Conservation (phyloP, 1,140 invertebrate species). For the Heliothis subflexa region DNA sequence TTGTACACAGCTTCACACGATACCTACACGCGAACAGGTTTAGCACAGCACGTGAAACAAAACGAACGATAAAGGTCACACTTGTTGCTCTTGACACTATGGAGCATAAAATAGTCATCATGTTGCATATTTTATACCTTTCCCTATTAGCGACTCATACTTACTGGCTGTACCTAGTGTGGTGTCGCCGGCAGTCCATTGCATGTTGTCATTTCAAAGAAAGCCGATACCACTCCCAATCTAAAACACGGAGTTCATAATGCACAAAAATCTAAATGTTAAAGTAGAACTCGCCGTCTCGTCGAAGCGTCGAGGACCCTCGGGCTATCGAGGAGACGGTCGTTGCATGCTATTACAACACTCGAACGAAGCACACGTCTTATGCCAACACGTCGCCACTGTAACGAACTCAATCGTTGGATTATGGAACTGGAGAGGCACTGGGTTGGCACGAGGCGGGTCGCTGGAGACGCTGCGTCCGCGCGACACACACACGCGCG, state of each 20-base stretch:
- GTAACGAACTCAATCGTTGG: conserved; percentile 27
- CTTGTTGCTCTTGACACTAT: conserved; percentile 72
- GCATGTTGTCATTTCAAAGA: conserved; percentile 77
- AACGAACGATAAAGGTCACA: conserved; percentile 64
- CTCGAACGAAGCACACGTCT: conserved; percentile 66
- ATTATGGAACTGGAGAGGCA: conserved; percentile 17
- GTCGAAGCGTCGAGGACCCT: conserved; percentile 37
- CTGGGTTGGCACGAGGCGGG: conserved; percentile 62
- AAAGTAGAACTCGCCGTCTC: conserved; percentile 56
- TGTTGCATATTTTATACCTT: conserved; percentile 86
- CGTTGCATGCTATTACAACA: conserved; percentile 77
- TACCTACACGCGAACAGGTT: conserved; percentile 79
- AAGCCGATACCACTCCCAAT: conserved; percentile 63
- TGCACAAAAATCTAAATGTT: conserved; percentile 70
- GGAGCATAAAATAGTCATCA: conserved; percentile 79
- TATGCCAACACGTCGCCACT: conserved; percentile 61
- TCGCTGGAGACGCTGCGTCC: conserved; percentile 59
- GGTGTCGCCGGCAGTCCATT: conserved; percentile 79
- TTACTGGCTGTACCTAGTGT: conserved; percentile 76
- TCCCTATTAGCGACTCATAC: conserved; percentile 81
- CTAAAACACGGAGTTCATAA: conserved; percentile 73
- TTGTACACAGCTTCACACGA: conserved; percentile 79
- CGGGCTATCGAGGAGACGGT: conserved; percentile 59
- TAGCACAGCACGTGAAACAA: conserved; percentile 74
- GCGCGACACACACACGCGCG: conserved; percentile 77